phyloP scores from a whole-genome alignment of 2,888 invertebrate genomes.

The Drosophila rubida region DNA sequence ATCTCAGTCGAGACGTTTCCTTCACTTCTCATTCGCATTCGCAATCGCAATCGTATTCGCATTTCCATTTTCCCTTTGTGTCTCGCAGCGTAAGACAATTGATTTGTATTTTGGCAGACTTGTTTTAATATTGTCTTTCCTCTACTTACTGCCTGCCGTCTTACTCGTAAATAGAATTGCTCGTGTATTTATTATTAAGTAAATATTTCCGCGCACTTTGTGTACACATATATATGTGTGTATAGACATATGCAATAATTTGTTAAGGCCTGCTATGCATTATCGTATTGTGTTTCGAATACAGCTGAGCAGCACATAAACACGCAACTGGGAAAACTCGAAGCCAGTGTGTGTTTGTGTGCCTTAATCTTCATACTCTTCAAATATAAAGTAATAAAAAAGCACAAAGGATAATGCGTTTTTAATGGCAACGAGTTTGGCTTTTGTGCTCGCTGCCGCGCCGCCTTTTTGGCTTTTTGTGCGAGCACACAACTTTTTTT shows the following conservation, averaged over 20 bases:
- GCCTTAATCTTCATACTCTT: slow-evolving; percentile 63
- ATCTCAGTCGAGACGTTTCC: slow-evolving; percentile 26
- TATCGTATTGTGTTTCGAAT: slow-evolving; percentile 65
- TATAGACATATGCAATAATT: slow-evolving; percentile 31
- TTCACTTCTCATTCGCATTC: background rate
- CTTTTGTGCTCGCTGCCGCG: slow-evolving; percentile 53
- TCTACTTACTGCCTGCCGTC: slow-evolving; percentile 4
- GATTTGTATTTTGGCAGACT: slow-evolving; percentile 57
- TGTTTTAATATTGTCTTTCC: slow-evolving; percentile 40
- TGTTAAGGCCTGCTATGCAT: slow-evolving; percentile 40
- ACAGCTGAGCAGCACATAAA: slow-evolving; percentile 70
- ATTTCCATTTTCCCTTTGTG: slow-evolving; percentile 11
- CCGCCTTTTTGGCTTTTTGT: slow-evolving; percentile 57
- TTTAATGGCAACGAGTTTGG: slow-evolving; percentile 77
- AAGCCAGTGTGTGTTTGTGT: background rate
- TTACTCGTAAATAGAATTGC: slow-evolving; percentile 13
- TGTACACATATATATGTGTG: slow-evolving; percentile 2
- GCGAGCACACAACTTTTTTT: slow-evolving; percentile 45
- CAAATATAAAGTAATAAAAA: slow-evolving; percentile 78
- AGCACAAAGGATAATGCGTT: slow-evolving; percentile 78
- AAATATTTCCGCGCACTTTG: slow-evolving; percentile 30
- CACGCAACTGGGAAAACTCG: slow-evolving; percentile 57
- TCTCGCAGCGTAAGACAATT: slow-evolving; percentile 50
- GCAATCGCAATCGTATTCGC: background rate
- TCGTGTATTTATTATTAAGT: slow-evolving; percentile 39